phyloP scores from a whole-genome alignment of 2,888 invertebrate genomes.

The Aporophyla lueneburgensis region DNA sequence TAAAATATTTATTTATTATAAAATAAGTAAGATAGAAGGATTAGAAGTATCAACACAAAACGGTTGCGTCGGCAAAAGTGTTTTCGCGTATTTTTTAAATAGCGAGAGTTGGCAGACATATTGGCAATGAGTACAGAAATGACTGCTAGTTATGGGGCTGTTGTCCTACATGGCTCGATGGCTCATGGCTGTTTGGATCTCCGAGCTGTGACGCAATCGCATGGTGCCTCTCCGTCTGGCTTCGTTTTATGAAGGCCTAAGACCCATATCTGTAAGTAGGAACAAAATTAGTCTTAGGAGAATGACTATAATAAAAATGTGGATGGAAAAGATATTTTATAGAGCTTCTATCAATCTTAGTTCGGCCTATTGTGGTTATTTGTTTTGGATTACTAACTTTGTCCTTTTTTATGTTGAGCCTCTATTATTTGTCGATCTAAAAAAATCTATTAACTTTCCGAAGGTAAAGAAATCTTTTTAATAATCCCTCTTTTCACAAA shows the following conservation, averaged over 20 bases:
- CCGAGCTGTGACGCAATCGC: slow-evolving; percentile 69
- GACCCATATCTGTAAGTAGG: slow-evolving; percentile 55
- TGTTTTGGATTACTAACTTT: slow-evolving; percentile 18
- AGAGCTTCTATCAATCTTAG: slow-evolving; percentile 19
- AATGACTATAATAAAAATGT: slow-evolving; percentile 36
- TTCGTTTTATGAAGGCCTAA: slow-evolving; percentile 66
- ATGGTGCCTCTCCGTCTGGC: slow-evolving; percentile 82
- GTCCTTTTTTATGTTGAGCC: slow-evolving; percentile 10
- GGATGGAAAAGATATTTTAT: slow-evolving; percentile 37
- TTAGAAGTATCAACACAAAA: slow-evolving; percentile 3
- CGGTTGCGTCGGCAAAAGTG: slow-evolving; percentile 30
- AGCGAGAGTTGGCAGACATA: slow-evolving; percentile 66
- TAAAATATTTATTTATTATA: too few relatives aligned
- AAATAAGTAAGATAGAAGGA: too few relatives aligned
- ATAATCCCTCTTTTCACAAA: background rate
- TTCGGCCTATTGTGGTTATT: slow-evolving; percentile 8
- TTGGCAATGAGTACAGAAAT: slow-evolving; percentile 61
- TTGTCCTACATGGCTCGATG: slow-evolving; percentile 76
- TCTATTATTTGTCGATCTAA: slow-evolving; percentile 1
- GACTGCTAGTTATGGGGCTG: slow-evolving; percentile 74
- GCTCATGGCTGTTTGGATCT: slow-evolving; percentile 71
- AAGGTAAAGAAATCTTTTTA: background rate
- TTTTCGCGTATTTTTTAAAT: slow-evolving; percentile 46
- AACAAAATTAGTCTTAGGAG: slow-evolving; percentile 48
- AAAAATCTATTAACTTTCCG: background rate